phyloP scores from a whole-genome alignment of 2,888 invertebrate genomes.

The Suillia variegata region DNA sequence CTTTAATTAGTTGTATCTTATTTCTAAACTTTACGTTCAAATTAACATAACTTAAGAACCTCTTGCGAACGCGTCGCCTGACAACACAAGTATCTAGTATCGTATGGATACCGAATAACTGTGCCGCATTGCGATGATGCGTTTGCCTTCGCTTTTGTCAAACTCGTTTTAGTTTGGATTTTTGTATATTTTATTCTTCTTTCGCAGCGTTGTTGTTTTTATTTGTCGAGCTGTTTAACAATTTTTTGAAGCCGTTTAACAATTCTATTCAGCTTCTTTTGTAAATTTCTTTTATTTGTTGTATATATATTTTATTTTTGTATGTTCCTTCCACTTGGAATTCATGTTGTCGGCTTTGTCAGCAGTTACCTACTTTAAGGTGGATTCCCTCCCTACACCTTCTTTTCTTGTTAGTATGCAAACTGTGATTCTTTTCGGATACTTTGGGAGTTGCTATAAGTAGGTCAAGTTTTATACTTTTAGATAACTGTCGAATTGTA shows the following conservation, averaged over 20 bases:
- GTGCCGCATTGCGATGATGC: too few relatives aligned
- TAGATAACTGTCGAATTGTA: not conserved
- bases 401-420: not conserved
- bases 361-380: too few relatives aligned
- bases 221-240: not conserved
- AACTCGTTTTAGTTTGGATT: too few relatives aligned
- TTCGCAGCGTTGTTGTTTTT: not conserved
- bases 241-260: not conserved
- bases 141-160: too few relatives aligned
- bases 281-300: not conserved
- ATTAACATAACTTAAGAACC: not conserved
- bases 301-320: too few relatives aligned
- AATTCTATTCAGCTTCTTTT: conserved; percentile 1
- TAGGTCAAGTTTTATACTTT: not conserved
- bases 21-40: too few relatives aligned
- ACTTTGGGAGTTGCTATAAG: not conserved
- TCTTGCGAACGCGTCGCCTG: not conserved
- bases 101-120: too few relatives aligned
- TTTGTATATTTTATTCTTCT: not conserved
- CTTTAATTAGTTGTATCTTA: too few relatives aligned
- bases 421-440: not conserved
- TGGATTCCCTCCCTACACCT: not conserved
- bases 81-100: too few relatives aligned
- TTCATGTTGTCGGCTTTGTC: too few relatives aligned
- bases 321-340: too few relatives aligned